Evolutionary conservation across 2,113 vertebrate species (phyloP).

Genomic region (Steatornis caripensis): DNA sequence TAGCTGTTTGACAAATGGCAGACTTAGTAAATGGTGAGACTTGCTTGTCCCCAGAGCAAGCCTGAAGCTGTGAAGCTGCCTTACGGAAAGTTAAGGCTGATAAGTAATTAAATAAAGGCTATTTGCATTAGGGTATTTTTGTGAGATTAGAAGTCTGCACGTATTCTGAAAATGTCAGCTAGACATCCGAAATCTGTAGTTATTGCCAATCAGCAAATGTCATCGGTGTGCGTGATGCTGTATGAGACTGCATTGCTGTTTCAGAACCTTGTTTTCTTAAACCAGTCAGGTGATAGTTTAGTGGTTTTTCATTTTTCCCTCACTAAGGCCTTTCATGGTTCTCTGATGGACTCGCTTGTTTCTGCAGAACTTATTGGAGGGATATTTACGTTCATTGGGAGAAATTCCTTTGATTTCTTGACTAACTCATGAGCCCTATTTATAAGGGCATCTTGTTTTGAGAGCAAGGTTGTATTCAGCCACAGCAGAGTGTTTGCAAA

Average conservation of each 20-base stretch:
- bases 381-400: neutral
- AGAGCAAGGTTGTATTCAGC: neutral
- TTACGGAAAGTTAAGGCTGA: neutral
- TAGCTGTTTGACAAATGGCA: neutral
- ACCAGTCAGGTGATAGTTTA: neutral
- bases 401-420: neutral
- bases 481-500: neutral
- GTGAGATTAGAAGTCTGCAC: neutral
- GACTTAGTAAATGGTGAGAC: neutral
- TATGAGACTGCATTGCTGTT: neutral
- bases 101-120: neutral
- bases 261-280: neutral
- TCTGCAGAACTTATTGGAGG: neutral
- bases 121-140: neutral
- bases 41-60: neutral
- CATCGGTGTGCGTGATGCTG: neutral
- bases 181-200: neutral
- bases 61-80: neutral
- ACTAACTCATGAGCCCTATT: neutral
- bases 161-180: neutral
- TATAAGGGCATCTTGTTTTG: neutral
- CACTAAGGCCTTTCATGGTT: neutral
- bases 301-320: neutral
- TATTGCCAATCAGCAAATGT: neutral
- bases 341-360: neutral